Conservation (phyloP, 2,113 vertebrate species). For the Balaeniceps rex region DNA sequence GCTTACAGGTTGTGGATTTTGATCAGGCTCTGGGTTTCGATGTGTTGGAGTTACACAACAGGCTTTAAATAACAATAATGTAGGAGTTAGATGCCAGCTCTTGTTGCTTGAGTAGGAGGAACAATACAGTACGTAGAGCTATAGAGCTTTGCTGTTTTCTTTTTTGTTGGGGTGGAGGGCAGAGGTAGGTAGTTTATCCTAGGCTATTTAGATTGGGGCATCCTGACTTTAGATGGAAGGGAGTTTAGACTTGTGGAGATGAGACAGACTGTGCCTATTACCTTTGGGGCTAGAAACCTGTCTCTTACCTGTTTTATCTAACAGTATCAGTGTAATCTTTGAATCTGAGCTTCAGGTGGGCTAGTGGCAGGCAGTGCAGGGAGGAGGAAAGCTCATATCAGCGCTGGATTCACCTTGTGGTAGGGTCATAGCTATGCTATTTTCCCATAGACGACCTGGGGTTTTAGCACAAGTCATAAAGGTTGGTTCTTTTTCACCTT, state of each 20-base stretch:
- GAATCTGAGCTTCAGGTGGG: neutral
- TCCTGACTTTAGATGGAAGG: neutral
- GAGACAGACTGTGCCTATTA: neutral
- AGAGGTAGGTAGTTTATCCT: neutral
- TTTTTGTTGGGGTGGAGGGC: neutral
- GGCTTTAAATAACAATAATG: neutral
- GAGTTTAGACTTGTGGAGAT: neutral
- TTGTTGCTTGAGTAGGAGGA: neutral
- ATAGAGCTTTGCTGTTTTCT: neutral
- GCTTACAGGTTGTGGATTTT: neutral
- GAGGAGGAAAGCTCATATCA: neutral
- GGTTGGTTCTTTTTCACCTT: neutral
- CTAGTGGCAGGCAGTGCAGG: neutral
- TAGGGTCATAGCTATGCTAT: neutral
- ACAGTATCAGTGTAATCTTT: neutral
- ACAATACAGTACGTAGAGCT: neutral
- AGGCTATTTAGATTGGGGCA: neutral
- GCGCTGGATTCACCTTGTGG: neutral
- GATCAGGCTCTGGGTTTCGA: neutral
- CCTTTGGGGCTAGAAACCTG: neutral
- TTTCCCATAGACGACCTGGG: neutral
- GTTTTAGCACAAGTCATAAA: neutral
- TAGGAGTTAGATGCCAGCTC: neutral
- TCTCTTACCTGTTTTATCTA: neutral
- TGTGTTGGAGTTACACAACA: neutral